A percentile compares a stretch with the other conserved stretches of the same genome.
Evolutionary conservation across 1,140 invertebrate species (phyloP).

Genomic region (Scylla paramamosain): DNA sequence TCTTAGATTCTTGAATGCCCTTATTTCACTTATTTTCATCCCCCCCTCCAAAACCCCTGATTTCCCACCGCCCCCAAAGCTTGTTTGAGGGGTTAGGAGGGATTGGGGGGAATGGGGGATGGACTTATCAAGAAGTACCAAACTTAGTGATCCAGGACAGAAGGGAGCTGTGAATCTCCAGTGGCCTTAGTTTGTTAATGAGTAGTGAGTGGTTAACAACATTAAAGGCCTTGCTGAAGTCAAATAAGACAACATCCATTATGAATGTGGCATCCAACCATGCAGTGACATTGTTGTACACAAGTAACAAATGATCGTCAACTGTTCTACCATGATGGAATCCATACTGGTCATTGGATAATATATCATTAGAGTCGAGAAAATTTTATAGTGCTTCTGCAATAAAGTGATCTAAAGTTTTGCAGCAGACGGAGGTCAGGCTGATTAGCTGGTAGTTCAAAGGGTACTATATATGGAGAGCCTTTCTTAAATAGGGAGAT

Average conservation of each 20-base stretch:
- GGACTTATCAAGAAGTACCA: too few species aligned
- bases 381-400: slow-evolving; percentile 24
- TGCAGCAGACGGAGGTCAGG: slow-evolving; percentile 40
- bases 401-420: background rate
- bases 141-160: slow-evolving; percentile 31
- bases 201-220: slow-evolving; percentile 29
- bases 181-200: slow-evolving; percentile 26
- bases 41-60: too few species aligned
- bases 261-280: background rate
- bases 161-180: background rate
- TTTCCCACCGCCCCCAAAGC: too few species aligned
- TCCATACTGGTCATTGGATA: slow-evolving; percentile 34
- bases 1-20: too few species aligned
- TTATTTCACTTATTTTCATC: too few species aligned
- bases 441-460: slow-evolving; percentile 15
- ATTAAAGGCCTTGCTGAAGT: slow-evolving; percentile 29
- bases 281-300: slow-evolving; percentile 29
- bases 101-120: too few species aligned
- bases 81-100: too few species aligned
- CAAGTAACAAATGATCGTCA: background rate
- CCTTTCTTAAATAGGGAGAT: slow-evolving; percentile 30
- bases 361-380: background rate
- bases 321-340: slow-evolving; percentile 26
- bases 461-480: background rate
- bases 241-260: background rate